phyloP scores from a whole-genome alignment of 2,113 vertebrate genomes.

The Microcebus tavaratra region DNA sequence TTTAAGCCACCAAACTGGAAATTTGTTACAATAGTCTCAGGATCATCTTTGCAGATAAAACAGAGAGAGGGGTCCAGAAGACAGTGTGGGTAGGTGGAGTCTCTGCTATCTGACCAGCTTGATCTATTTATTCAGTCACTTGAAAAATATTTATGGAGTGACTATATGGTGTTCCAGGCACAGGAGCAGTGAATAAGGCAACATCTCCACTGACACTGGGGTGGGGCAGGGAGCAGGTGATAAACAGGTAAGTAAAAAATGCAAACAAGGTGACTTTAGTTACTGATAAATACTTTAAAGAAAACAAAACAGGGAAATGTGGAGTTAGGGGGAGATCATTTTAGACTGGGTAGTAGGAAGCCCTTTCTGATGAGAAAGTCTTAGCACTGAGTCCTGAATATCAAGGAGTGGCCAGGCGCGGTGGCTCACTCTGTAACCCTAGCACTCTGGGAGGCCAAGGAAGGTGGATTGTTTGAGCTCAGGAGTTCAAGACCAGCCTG shows the following conservation, averaged over 20 bases:
- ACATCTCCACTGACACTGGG: background rate
- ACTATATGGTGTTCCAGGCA: background rate
- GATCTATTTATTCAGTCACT: background rate
- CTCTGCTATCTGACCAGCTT: background rate
- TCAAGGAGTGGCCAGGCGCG: background rate
- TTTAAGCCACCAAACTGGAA: background rate
- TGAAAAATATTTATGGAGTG: background rate
- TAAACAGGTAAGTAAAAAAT: background rate
- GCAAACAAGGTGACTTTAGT: background rate
- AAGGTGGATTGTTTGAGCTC: no score
- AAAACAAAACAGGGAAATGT: background rate
- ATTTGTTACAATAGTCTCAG: background rate
- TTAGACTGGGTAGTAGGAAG: background rate
- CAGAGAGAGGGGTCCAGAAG: background rate
- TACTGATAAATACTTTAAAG: background rate
- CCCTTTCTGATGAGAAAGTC: background rate
- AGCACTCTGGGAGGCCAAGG: no score
- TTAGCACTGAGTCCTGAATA: background rate
- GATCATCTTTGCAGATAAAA: background rate
- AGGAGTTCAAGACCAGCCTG: no score
- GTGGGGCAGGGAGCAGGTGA: background rate
- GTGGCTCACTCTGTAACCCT: no score
- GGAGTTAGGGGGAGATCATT: background rate
- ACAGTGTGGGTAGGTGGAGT: background rate
- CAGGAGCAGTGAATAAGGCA: background rate